Evolutionary conservation across 2,113 vertebrate genomes (phyloP).

Genomic region (Rallus limicola): DNA sequence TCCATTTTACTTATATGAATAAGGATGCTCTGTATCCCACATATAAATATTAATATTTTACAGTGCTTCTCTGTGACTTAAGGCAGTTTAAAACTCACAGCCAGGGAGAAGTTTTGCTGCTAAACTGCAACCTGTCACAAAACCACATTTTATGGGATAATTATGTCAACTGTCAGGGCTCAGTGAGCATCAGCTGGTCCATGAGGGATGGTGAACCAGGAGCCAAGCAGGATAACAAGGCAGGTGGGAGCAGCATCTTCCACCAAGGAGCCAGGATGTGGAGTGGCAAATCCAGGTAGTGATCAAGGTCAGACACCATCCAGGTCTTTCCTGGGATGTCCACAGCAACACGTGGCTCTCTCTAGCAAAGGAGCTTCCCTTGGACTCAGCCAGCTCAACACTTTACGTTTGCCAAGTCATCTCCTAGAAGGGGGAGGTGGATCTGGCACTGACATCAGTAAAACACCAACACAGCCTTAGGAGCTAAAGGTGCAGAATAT

Average conservation of each 20-base stretch:
- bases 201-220: rapidly evolving
- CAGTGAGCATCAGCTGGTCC: neutral
- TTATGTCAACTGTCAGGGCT: neutral
- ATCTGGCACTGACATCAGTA: neutral
- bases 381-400: neutral
- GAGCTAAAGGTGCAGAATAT: neutral
- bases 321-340: neutral
- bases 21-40: neutral
- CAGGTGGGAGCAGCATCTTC: neutral
- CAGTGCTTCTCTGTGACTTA: neutral
- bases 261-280: neutral
- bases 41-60: neutral
- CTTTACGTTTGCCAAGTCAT: neutral
- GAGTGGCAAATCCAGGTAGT: neutral
- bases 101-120: neutral
- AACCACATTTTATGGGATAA: neutral
- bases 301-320: neutral
- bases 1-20: neutral
- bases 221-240: neutral
- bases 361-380: neutral
- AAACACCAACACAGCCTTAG: neutral
- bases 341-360: rapidly evolving
- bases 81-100: neutral
- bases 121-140: neutral
- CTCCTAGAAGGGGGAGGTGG: rapidly evolving